Base-by-base conservation (phyloP, 2,797 vertebrate species). In the Pangasius macronema region DNA sequence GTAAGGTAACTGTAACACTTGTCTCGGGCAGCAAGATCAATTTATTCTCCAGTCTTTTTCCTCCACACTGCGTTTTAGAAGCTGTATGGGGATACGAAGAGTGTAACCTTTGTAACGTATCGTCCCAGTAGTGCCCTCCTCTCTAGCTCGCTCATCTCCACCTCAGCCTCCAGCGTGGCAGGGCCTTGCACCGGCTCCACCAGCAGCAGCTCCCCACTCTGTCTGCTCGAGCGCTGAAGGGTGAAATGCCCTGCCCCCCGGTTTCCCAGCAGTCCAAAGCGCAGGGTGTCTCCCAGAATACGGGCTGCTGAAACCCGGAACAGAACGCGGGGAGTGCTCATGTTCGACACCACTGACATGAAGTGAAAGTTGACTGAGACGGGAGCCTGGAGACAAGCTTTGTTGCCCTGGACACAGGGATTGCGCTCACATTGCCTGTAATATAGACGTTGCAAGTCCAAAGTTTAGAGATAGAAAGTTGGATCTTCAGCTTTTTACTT, bases 101-200 rank as follows among this genome's bases (percentile, higher is more conserved):
- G 87, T 0, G 95, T 97, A 91, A 97, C 94, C 87, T 94, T 97
- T 86, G 97, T 97, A 89, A 98, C 87, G 89, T 97, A 97, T 83
- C 96, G 96, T 2, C 96, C 96, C 87, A 97, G 93, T 80, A 96
- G 90, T 1, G 88, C 51, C 87, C 92, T 92, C 49, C 8, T 91
- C 87, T 97, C 94, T 91, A 96, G 93, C 87, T 97, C 96, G 0
- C 95, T 97, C 97, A 98, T 97, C 93, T 98, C 96, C 92, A 97
- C 94, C 81, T 97, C 96, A 0, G 95, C 96, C 91, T 96, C 94
- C 91, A 98, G 91, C 0, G 91, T 92, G 49, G 94, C 93, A 0
- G 97, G 97, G 1, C 97, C 97, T 0, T n/a, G 65, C 51, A 96
- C 87, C 0, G 96, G 92, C 14, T 92, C 93, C 88, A 94, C 94